These are phyloP conservation scores for Egretta garzetta DNA, from an alignment of 2,113 vertebrate genomes.

Conservation along the genomic window DNA sequence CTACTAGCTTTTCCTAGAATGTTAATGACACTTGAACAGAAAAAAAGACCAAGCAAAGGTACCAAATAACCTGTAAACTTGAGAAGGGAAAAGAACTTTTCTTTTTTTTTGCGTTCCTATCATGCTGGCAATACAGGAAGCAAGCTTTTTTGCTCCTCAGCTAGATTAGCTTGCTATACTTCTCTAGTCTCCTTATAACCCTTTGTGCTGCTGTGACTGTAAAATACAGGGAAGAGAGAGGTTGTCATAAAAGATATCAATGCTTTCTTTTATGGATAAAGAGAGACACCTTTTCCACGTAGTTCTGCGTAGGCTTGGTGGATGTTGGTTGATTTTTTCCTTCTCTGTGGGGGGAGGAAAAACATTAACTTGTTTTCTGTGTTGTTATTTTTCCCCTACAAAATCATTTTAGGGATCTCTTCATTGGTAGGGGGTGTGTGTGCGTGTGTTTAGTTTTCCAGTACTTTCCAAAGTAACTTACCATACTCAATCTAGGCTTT, in stretches of 20 bases:
- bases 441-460: rapidly evolving
- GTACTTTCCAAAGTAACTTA: neutral
- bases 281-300: neutral
- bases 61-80: neutral
- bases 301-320: neutral
- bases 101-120: neutral
- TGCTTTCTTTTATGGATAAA: neutral
- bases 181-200: neutral
- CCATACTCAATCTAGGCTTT: neutral
- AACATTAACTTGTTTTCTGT: neutral
- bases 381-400: neutral
- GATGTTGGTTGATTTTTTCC: neutral
- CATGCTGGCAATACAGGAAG: neutral
- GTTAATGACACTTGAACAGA: neutral
- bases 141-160: neutral
- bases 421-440: neutral
- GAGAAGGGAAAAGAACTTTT: neutral
- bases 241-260: neutral
- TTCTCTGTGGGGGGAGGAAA: neutral
- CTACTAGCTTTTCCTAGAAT: neutral
- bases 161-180: neutral
- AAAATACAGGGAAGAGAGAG: neutral
- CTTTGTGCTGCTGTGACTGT: neutral
- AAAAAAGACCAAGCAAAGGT: neutral
- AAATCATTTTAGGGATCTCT: neutral